phyloP scores from a whole-genome alignment of 1,140 invertebrate genomes.

The Bombus soroeensis region DNA sequence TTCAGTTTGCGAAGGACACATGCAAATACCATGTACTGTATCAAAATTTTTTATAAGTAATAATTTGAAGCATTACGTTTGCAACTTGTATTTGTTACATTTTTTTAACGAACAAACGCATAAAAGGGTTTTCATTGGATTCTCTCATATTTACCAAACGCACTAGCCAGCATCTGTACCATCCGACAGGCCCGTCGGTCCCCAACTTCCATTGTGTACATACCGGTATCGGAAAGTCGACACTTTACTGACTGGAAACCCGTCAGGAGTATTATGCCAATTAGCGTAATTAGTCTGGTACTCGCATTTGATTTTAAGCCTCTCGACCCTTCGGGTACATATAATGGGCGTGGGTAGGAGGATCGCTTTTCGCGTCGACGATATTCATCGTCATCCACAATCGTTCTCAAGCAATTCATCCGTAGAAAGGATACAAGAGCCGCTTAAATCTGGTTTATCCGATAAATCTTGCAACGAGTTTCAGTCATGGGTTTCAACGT shows the following conservation, averaged over 20 bases:
- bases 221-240: slow-evolving; percentile 37
- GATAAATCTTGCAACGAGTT: slow-evolving; percentile 67
- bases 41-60: neutral
- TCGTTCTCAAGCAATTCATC: slow-evolving; percentile 53
- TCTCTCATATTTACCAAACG: slow-evolving; percentile 10
- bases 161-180: neutral
- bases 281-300: slow-evolving; percentile 74
- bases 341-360: neutral
- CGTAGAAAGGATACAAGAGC: slow-evolving; percentile 49
- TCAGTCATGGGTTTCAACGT: slow-evolving; percentile 52
- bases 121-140: slow-evolving; percentile 31
- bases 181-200: slow-evolving; percentile 17
- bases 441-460: slow-evolving; percentile 67
- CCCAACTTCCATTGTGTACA: slow-evolving; percentile 39
- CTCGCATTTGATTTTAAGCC: slow-evolving; percentile 64
- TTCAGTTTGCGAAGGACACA: neutral
- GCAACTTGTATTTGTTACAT: neutral
- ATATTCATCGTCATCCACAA: slow-evolving; percentile 54
- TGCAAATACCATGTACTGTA: neutral
- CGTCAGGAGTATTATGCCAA: slow-evolving; percentile 73
- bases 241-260: slow-evolving; percentile 62
- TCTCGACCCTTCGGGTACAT: slow-evolving; percentile 54
- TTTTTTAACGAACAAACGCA: neutral
- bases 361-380: slow-evolving; percentile 58
- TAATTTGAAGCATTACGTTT: neutral